phyloP scores from a whole-genome alignment of 2,113 vertebrate species.

The Pavo muticus region DNA sequence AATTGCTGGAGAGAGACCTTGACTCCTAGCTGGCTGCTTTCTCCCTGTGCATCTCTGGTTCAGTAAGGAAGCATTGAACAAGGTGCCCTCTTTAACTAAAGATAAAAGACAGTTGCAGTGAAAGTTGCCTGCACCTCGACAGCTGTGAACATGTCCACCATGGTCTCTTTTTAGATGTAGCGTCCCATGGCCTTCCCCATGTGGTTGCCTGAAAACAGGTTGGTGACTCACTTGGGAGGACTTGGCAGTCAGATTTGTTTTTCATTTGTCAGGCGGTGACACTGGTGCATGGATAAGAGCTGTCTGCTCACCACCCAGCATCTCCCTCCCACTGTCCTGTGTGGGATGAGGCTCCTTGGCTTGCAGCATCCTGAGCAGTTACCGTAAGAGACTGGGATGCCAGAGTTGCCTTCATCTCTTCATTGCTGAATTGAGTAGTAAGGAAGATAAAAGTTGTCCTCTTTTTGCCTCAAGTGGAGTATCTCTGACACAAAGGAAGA shows the following conservation, averaged over 20 bases:
- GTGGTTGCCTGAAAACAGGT: neutral
- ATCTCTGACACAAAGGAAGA: neutral
- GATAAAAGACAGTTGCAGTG: accelerated
- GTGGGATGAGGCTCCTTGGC: neutral
- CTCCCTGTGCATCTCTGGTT: neutral
- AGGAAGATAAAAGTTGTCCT: neutral
- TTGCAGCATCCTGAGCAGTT: neutral
- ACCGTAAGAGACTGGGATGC: neutral
- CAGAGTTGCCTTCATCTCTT: neutral
- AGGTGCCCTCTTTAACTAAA: neutral
- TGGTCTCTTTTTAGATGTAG: neutral
- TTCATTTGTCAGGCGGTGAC: neutral
- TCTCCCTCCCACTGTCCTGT: neutral
- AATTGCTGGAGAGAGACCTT: neutral
- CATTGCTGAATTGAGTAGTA: neutral
- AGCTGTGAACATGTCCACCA: neutral
- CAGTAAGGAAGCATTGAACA: neutral
- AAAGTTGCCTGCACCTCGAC: neutral
- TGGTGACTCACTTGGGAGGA: neutral
- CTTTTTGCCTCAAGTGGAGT: neutral
- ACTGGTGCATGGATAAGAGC: neutral
- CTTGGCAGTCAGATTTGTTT: neutral
- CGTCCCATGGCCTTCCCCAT: neutral
- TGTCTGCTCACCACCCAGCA: neutral
- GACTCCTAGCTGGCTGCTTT: neutral